These are phyloP conservation scores for Drosophila peninsularis DNA, from an alignment of 2,888 invertebrate genomes.

Conservation along the genomic window DNA sequence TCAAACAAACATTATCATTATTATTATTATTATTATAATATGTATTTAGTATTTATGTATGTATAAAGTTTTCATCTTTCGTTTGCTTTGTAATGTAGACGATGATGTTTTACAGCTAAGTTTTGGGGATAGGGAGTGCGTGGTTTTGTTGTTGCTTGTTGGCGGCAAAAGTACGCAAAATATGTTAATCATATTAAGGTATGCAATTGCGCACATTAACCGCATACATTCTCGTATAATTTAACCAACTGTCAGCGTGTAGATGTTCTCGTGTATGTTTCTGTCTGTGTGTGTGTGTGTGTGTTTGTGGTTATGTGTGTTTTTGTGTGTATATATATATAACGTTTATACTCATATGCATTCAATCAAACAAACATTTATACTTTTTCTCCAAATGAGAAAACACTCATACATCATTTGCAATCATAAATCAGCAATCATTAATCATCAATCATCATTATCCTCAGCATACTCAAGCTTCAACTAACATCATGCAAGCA, in stretches of 20 bases:
- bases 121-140: constrained; percentile 33
- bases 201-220: constrained; percentile 64
- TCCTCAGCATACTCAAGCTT: constrained; percentile 62
- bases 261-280: constrained; percentile 47
- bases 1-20: constrained; percentile 72
- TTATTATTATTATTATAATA: constrained; percentile 43
- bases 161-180: constrained; percentile 65
- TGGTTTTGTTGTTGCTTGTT: constrained; percentile 30
- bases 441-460: constrained; percentile 38
- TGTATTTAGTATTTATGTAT: constrained; percentile 49
- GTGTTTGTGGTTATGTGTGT: constrained; percentile 49
- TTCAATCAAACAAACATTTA: constrained; percentile 80
- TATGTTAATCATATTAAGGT: constrained; percentile 77
- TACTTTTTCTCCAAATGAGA: constrained; percentile 69
- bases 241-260: constrained; percentile 43
- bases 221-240: constrained; percentile 26
- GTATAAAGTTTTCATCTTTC: constrained; percentile 64
- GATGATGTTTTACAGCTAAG: constrained; percentile 68
- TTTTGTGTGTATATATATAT: constrained; percentile 62
- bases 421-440: constrained; percentile 50
- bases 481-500: constrained; percentile 49
- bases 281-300: constrained; percentile 51
- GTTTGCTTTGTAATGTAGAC: constrained; percentile 54
- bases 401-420: constrained; percentile 72
- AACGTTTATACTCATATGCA: constrained; percentile 77